phyloP scores from a whole-genome alignment of 2,113 vertebrate genomes.

The Silurus meridionalis region DNA sequence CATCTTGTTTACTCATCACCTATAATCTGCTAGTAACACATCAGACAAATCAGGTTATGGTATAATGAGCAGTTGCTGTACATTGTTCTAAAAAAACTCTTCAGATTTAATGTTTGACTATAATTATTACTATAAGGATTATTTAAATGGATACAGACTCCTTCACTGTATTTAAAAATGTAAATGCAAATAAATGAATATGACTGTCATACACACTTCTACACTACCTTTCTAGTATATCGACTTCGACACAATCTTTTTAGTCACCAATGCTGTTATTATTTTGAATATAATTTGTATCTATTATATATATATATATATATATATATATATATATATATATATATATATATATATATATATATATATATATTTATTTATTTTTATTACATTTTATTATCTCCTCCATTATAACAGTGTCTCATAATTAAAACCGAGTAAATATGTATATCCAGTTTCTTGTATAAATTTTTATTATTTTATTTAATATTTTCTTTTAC shows the following conservation, averaged over 20 bases:
- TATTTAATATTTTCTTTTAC: background rate
- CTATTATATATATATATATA: no score
- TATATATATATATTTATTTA: background rate
- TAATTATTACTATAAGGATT: no score
- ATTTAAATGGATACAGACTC: background rate
- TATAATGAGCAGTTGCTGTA: background rate
- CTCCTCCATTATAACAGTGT: background rate
- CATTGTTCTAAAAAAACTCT: no score
- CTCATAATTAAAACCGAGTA: background rate
- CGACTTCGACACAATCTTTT: background rate
- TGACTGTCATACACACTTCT: background rate
- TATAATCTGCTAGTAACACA: background rate
- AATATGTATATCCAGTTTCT: background rate
- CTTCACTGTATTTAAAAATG: no score
- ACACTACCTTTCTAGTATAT: background rate
- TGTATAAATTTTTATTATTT: background rate
- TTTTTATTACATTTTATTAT: no score
- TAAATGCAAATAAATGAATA: no score
- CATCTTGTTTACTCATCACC: background rate
- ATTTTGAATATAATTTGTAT: background rate
- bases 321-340: no score
- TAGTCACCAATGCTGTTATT: background rate
- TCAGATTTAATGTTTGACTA: no score
- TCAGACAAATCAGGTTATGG: background rate
- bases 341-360: no score